Percentiles rank a stretch among this genome's conserved stretches.
Conservation (phyloP, 2,888 invertebrate species). For the Cheilosia vulpina region DNA sequence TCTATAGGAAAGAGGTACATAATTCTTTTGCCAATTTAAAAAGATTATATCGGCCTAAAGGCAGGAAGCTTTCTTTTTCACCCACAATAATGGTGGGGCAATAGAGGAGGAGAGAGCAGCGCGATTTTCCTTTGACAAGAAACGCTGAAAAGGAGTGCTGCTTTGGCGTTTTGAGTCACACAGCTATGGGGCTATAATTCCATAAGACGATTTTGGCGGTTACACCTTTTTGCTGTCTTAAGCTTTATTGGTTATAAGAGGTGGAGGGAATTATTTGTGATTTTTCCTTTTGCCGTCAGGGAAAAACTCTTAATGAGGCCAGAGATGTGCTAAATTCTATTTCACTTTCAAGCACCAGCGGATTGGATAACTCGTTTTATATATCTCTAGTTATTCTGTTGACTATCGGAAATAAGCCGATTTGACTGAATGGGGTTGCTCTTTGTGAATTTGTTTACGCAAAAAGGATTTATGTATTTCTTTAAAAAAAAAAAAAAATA, state of each 20-base stretch:
- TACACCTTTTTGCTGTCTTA: conserved; percentile 49
- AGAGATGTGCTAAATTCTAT: conserved; percentile 5
- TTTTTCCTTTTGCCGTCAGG: conserved; percentile 8
- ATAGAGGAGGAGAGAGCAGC: conserved; percentile 11
- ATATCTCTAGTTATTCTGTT: not conserved
- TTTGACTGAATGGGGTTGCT: conserved; percentile 1
- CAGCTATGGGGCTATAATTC: conserved; percentile 44
- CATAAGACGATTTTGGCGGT: conserved; percentile 47
- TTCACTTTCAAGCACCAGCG: conserved; percentile 18
- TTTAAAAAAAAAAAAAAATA: too few relatives aligned
- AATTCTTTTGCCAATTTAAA: conserved; percentile 46
- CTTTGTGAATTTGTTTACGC: not conserved
- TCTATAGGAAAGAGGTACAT: not conserved
- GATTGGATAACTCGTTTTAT: conserved; percentile 8
- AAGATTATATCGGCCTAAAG: conserved; percentile 46
- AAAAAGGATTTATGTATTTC: not conserved
- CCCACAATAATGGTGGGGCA: not conserved
- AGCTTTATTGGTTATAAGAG: conserved; percentile 33
- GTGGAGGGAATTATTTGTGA: conserved; percentile 14
- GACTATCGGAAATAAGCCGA: conserved; percentile 28
- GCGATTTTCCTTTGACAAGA: conserved; percentile 21
- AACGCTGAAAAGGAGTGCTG: conserved; percentile 4
- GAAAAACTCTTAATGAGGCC: conserved; percentile 2
- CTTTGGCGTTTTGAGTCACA: not conserved
- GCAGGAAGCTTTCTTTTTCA: conserved; percentile 15